phyloP scores from a whole-genome alignment of 1,140 invertebrate genomes.

The Monochamus saltuarius region DNA sequence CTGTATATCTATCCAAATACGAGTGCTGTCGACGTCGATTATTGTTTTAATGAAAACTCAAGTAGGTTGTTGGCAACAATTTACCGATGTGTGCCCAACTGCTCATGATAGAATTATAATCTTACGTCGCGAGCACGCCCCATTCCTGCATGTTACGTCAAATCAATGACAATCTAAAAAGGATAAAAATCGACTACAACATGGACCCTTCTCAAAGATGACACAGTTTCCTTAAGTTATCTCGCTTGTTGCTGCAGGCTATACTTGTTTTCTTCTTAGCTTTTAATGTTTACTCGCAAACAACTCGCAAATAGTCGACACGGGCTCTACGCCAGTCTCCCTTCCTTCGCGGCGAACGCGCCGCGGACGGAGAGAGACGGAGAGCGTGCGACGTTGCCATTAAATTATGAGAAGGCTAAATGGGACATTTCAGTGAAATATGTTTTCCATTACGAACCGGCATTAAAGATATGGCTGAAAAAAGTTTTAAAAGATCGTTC shows the following conservation, averaged over 20 bases:
- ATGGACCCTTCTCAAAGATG: conserved; percentile 1
- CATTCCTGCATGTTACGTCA: too few species aligned
- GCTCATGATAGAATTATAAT: too few species aligned
- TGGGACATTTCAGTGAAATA: conserved; percentile 46
- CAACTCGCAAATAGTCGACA: conserved; percentile 22
- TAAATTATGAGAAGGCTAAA: conserved; percentile 38
- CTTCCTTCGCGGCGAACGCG: not conserved
- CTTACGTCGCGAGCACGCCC: too few species aligned
- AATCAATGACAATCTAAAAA: too few species aligned
- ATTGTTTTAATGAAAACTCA: too few species aligned
- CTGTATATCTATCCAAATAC: too few species aligned
- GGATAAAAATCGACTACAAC: too few species aligned
- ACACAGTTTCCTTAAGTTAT: conserved; percentile 19
- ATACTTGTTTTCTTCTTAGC: conserved; percentile 24
- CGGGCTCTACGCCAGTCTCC: conserved; percentile 2
- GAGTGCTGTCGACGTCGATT: too few species aligned
- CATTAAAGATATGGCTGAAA: conserved; percentile 48
- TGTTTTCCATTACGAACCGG: conserved; percentile 45
- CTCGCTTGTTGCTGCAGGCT: conserved; percentile 25
- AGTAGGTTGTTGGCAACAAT: too few species aligned
- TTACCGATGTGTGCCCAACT: too few species aligned
- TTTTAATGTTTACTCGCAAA: conserved; percentile 26
- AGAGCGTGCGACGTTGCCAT: conserved; percentile 29
- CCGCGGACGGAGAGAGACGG: not conserved
- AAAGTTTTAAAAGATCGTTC: conserved; percentile 42